Conservation (phyloP, 2,113 vertebrate genomes). For the Muntiacus muntjak region DNA sequence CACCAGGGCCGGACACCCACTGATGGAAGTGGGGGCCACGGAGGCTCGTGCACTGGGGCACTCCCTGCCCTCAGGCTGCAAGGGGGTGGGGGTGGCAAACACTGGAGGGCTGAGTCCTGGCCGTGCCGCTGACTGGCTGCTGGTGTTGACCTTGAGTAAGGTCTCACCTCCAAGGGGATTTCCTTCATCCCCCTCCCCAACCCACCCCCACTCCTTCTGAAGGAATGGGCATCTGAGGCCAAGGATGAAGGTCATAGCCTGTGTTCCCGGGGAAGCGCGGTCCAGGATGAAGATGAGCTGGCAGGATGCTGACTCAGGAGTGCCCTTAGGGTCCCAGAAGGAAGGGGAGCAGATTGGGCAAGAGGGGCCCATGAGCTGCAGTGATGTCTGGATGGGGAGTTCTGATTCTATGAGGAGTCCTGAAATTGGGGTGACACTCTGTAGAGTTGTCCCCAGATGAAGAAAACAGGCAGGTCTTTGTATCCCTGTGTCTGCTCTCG, state of each 20-base stretch:
- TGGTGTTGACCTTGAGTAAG: not conserved
- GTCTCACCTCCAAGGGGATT: not conserved
- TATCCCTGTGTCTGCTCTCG: not conserved
- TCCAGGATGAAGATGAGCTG: not conserved
- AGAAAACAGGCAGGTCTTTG: not conserved
- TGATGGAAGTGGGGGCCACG: not conserved
- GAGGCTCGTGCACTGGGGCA: not conserved
- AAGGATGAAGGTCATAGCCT: not conserved
- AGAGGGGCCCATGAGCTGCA: not conserved
- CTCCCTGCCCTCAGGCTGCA: not conserved
- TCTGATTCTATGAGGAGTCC: not conserved
- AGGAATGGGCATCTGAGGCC: not conserved
- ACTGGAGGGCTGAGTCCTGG: not conserved
- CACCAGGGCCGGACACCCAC: not conserved
- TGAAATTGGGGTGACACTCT: not conserved
- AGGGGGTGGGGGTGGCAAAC: not conserved
- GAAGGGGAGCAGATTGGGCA: not conserved
- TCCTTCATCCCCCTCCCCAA: not conserved
- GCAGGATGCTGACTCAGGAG: not conserved
- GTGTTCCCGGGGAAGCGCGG: not conserved
- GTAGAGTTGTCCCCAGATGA: not conserved
- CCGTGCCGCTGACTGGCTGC: fast-evolving
- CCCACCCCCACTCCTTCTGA: not conserved
- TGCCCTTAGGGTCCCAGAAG: not conserved
- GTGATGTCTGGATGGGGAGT: not conserved